A percentile compares a stretch with the other conserved stretches of the same genome.
These are phyloP conservation scores for Stenoptilia bipunctidactyla DNA, from an alignment of 2,888 invertebrate species.

Conservation along the genomic window DNA sequence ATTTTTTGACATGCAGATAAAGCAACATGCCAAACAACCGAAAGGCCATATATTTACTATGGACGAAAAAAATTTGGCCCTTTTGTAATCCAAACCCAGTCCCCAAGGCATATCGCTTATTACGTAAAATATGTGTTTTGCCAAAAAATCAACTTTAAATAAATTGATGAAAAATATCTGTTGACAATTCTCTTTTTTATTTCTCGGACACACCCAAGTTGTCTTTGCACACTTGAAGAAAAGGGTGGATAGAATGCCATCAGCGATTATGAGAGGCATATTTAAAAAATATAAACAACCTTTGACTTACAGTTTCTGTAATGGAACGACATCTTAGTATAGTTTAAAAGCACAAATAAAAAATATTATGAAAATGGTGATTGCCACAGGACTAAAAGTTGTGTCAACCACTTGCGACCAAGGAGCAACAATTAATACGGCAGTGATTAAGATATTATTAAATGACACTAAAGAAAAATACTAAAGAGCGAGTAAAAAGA, in stretches of 20 bases:
- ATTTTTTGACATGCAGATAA: too few species aligned
- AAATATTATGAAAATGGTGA: conserved; percentile 5
- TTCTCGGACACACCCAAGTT: conserved; percentile 7
- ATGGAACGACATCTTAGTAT: conserved; percentile 4
- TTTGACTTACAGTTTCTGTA: conserved; percentile 11
- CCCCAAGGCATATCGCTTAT: conserved; percentile 6
- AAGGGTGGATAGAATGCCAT: conserved; percentile 5
- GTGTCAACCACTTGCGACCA: conserved; percentile 24
- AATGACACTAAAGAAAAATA: background rate
- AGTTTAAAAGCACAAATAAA: conserved; percentile 12
- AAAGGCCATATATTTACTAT: background rate
- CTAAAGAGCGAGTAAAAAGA: background rate
- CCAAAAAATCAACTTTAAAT: conserved; percentile 1
- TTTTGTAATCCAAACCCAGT: conserved; percentile 4
- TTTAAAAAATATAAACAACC: too few species aligned
- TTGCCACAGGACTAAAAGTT: conserved; percentile 15
- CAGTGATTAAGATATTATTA: conserved; percentile 3
- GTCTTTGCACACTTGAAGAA: conserved; percentile 3
- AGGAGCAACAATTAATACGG: conserved; percentile 17
- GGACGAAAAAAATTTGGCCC: conserved; percentile 3
- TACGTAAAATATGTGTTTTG: conserved; percentile 9
- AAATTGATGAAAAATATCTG: background rate
- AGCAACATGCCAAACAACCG: too few species aligned
- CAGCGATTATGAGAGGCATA: conserved; percentile 13
- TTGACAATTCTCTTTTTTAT: too few species aligned